Conservation (phyloP, 1,140 invertebrate genomes). For the Cheumatopsyche charites region DNA sequence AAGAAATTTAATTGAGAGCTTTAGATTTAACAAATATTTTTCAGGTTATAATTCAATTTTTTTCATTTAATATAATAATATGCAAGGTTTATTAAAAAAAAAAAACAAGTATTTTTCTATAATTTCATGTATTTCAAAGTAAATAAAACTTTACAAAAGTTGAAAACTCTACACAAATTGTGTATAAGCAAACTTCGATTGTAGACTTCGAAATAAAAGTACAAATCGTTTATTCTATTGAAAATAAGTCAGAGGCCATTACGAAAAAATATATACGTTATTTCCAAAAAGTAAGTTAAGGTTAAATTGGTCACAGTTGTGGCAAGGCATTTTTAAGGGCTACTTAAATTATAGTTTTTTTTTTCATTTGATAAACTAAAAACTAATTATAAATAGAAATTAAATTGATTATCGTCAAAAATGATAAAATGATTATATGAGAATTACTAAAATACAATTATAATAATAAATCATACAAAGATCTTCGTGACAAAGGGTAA, state of each 20-base stretch:
- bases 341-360: slow-evolving; percentile 10
- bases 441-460: background rate
- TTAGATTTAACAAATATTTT: too few species aligned
- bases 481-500: background rate
- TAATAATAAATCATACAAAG: slow-evolving; percentile 3
- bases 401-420: background rate
- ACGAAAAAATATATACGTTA: slow-evolving; percentile 24
- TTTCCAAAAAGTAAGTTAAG: slow-evolving; percentile 17
- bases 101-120: slow-evolving; percentile 7
- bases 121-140: slow-evolving; percentile 23
- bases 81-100: background rate
- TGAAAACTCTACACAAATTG: slow-evolving; percentile 29
- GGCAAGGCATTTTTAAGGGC: slow-evolving; percentile 32
- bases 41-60: too few species aligned
- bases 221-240: slow-evolving; percentile 7
- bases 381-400: background rate
- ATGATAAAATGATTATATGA: slow-evolving; percentile 5
- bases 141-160: slow-evolving; percentile 32
- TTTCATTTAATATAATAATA: too few species aligned
- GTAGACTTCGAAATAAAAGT: slow-evolving; percentile 22
- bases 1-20: too few species aligned
- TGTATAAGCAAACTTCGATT: slow-evolving; percentile 18
- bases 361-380: slow-evolving; percentile 22
- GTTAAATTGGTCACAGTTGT: slow-evolving; percentile 27
- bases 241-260: slow-evolving; percentile 24